These are phyloP conservation scores for Sminthurinus signatus DNA, from an alignment of 1,140 invertebrate genomes.

Conservation along the genomic window DNA sequence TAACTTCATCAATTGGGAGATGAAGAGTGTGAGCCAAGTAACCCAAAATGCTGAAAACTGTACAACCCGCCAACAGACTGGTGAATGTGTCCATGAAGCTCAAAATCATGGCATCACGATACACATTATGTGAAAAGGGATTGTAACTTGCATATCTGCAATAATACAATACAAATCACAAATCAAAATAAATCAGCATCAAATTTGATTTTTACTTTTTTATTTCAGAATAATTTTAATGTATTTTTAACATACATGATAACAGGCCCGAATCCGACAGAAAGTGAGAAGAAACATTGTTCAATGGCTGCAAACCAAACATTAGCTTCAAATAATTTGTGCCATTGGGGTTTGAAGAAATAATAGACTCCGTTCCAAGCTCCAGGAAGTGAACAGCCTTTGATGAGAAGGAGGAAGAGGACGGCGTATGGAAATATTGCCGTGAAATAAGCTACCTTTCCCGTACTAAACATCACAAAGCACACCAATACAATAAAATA, in stretches of 20 bases:
- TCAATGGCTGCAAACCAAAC: no score
- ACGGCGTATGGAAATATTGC: slow-evolving; percentile 51
- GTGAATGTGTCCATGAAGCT: slow-evolving; percentile 42
- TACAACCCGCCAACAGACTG: slow-evolving; percentile 44
- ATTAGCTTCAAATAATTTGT: slow-evolving; percentile 56
- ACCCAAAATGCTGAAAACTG: slow-evolving; percentile 49
- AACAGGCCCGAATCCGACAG: neutral
- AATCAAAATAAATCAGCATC: neutral
- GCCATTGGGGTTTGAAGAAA: slow-evolving; percentile 66
- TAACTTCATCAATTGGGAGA: slow-evolving; percentile 56
- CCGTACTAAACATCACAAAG: slow-evolving; percentile 51
- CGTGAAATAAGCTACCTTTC: slow-evolving; percentile 54
- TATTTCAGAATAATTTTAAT: no score
- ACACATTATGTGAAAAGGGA: slow-evolving; percentile 41
- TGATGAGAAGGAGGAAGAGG: slow-evolving; percentile 63
- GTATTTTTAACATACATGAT: slow-evolving; percentile 12
- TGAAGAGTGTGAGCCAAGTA: slow-evolving; percentile 43
- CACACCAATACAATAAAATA: no score
- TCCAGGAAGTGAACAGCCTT: slow-evolving; percentile 48
- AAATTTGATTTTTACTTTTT: no score
- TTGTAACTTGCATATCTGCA: slow-evolving; percentile 40
- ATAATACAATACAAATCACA: neutral
- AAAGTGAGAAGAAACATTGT: slow-evolving; percentile 13
- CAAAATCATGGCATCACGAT: slow-evolving; percentile 50
- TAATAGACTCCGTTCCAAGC: slow-evolving; percentile 54